Conservation (phyloP, 2,113 vertebrate genomes). For the Bos indicus region DNA sequence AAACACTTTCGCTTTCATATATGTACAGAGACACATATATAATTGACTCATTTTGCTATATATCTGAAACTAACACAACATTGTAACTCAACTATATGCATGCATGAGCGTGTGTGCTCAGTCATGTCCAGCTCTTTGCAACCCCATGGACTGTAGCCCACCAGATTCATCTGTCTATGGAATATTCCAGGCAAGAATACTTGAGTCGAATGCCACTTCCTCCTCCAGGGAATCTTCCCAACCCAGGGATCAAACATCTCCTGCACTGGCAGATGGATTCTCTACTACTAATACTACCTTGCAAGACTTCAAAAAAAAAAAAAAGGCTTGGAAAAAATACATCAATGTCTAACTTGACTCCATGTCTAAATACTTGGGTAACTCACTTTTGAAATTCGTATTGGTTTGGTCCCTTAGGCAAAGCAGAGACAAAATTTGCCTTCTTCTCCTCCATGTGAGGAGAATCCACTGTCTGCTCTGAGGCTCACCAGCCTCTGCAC, state of each 20-base stretch:
- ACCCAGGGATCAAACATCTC: neutral
- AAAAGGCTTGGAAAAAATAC: neutral
- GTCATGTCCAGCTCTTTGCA: neutral
- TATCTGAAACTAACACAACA: neutral
- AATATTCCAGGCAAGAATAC: neutral
- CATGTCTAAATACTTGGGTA: neutral
- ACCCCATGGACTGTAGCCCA: neutral
- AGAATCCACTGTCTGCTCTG: neutral
- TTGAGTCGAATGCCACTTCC: neutral
- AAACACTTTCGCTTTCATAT: neutral
- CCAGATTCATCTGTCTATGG: neutral
- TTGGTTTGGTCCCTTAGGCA: neutral
- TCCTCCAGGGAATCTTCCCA: neutral
- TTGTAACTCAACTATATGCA: neutral
- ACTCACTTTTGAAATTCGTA: neutral
- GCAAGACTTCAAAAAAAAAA: neutral
- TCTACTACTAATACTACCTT: neutral
- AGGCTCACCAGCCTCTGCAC: neutral
- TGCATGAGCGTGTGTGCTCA: rapidly evolving
- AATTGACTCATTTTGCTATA: neutral
- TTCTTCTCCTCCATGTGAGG: neutral
- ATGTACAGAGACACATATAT: neutral
- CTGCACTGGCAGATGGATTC: neutral
- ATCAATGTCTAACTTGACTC: neutral
- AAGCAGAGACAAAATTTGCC: neutral